These are phyloP conservation scores for Cantharis rustica DNA, from an alignment of 2,888 invertebrate genomes.

Conservation along the genomic window DNA sequence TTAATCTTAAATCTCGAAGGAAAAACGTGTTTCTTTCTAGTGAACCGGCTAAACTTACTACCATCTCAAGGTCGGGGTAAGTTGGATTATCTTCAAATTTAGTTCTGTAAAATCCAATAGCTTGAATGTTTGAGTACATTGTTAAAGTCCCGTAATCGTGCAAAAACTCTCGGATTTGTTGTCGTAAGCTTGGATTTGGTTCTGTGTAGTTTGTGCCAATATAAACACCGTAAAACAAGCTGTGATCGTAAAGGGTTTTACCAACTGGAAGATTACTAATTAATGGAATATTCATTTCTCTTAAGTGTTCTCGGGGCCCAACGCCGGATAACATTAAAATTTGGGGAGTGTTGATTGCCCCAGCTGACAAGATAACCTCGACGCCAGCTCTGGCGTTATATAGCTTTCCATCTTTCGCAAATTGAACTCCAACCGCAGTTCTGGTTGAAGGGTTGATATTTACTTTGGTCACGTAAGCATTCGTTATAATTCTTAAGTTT, in stretches of 20 bases:
- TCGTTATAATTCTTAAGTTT: neutral
- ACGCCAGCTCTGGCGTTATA: neutral
- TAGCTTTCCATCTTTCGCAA: neutral
- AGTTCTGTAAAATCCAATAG: neutral
- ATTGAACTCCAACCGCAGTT: neutral
- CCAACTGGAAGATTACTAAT: neutral
- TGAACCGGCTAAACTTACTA: conserved; percentile 35
- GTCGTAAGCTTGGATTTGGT: neutral
- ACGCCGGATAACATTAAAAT: neutral
- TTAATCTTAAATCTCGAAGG: neutral
- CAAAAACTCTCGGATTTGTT: neutral
- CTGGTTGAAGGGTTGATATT: neutral
- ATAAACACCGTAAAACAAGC: neutral
- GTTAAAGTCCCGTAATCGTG: neutral
- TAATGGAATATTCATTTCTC: neutral
- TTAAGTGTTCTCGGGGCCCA: neutral
- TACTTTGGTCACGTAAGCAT: neutral
- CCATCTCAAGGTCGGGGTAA: neutral
- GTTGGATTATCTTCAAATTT: neutral
- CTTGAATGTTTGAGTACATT: neutral
- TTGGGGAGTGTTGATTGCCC: neutral
- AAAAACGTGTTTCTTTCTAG: neutral
- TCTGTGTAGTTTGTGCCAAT: neutral
- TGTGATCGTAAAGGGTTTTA: neutral
- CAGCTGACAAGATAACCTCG: neutral